Conservation (phyloP, 1,140 invertebrate genomes). For the Papilio polyxenes region DNA sequence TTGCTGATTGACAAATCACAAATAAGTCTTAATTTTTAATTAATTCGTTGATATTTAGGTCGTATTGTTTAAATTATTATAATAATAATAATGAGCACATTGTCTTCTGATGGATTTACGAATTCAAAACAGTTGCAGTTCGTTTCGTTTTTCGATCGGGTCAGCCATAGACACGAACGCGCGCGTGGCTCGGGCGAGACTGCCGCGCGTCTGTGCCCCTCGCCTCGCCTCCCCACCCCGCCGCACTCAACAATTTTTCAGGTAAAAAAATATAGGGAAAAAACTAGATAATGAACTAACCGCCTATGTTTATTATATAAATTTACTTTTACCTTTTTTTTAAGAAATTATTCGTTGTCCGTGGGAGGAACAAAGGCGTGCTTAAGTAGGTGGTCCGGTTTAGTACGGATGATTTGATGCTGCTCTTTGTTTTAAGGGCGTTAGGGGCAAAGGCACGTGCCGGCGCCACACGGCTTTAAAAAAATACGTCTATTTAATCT, state of each 20-base stretch:
- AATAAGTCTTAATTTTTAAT: background rate
- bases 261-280: constrained; percentile 57
- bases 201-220: constrained; percentile 61
- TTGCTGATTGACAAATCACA: constrained; percentile 42
- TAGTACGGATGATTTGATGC: constrained; percentile 41
- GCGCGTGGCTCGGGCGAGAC: constrained; percentile 59
- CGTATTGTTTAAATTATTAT: constrained; percentile 48
- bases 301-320: constrained; percentile 63
- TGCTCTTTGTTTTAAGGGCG: constrained; percentile 51
- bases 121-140: constrained; percentile 30
- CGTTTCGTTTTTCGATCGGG: constrained; percentile 26
- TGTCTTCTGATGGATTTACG: constrained; percentile 3
- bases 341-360: constrained; percentile 47
- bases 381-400: constrained; percentile 53
- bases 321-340: constrained; percentile 47
- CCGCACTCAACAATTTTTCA: constrained; percentile 58
- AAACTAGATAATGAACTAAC: constrained; percentile 49
- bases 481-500: background rate
- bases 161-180: constrained; percentile 48
- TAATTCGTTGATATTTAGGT: constrained; percentile 67
- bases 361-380: constrained; percentile 42
- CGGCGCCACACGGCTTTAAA: constrained; percentile 23
- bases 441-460: constrained; percentile 43
- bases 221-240: constrained; percentile 60
- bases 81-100: constrained; percentile 42